These are phyloP conservation scores for Riparia riparia DNA, from an alignment of 2,113 vertebrate genomes.

Conservation along the genomic window DNA sequence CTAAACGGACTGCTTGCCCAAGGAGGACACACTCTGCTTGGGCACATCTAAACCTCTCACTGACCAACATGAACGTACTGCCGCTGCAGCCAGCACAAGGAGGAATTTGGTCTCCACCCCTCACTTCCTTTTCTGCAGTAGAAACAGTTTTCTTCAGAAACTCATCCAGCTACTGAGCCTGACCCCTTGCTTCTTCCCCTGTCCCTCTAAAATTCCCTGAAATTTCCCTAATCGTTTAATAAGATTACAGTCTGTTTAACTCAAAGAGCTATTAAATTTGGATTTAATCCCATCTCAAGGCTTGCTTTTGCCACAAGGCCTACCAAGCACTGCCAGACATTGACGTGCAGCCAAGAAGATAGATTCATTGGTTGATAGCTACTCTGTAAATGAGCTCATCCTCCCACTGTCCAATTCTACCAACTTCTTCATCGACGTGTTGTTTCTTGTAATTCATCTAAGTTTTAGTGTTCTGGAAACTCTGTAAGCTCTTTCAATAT, in stretches of 20 bases:
- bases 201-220: background rate
- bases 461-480: background rate
- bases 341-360: background rate
- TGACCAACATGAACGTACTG: rapidly evolving
- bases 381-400: constrained; percentile 8
- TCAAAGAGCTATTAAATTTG: background rate
- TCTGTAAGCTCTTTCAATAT: background rate
- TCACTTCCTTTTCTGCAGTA: background rate
- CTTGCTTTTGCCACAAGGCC: background rate
- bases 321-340: background rate
- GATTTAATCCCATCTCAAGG: background rate
- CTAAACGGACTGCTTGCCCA: background rate
- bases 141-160: background rate
- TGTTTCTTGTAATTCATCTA: background rate
- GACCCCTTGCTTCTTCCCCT: background rate
- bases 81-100: background rate
- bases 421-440: background rate
- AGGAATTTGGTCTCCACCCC: background rate
- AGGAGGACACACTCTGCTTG: background rate
- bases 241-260: background rate
- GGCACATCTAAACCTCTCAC: background rate
- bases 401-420: background rate
- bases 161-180: background rate
- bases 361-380: background rate
- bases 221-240: background rate